Evolutionary conservation across 2,797 vertebrate species (phyloP).

Genomic region (Micropoecilia bifurca): DNA sequence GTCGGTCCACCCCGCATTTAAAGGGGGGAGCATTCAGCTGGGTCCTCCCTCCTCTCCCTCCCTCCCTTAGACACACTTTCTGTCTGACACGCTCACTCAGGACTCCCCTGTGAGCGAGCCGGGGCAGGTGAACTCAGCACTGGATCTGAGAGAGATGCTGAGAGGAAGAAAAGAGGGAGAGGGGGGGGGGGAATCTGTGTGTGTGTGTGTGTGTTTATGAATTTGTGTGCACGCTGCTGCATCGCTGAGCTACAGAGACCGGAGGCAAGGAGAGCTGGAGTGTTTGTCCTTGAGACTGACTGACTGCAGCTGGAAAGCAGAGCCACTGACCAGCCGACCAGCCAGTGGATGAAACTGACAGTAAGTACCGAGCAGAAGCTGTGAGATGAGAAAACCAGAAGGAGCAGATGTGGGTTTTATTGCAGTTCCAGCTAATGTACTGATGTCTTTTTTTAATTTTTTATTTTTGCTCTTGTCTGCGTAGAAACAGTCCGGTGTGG

Average conservation of each 20-base stretch:
- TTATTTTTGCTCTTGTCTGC: constrained; percentile 8
- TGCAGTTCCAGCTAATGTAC: constrained; percentile 35
- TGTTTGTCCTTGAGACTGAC: constrained; percentile 83
- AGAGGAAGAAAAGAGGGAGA: constrained; percentile 42
- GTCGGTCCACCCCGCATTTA: constrained; percentile 61
- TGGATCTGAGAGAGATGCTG: constrained; percentile 58
- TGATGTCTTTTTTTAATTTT: constrained; percentile 40
- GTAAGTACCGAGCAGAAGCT: constrained; percentile 65
- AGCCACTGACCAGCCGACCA: constrained; percentile 62
- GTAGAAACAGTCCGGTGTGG: constrained; percentile 40
- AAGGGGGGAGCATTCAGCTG: constrained; percentile 44
- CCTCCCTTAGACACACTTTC: constrained; percentile 66
- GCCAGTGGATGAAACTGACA: constrained; percentile 73
- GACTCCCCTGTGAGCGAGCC: constrained; percentile 63
- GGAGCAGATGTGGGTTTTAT: constrained; percentile 27
- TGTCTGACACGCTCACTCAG: constrained; percentile 67
- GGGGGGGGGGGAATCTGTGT: constrained; percentile 5
- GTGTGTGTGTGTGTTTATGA: constrained; percentile 39
- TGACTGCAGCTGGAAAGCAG: constrained; percentile 77
- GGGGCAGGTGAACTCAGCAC: constrained; percentile 70
- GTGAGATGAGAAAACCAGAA: constrained; percentile 14
- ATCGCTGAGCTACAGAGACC: constrained; percentile 77
- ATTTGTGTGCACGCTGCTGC: constrained; percentile 65
- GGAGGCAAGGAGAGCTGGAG: constrained; percentile 76
- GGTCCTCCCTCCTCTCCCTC: constrained; percentile 19